Base-by-base conservation (phyloP, 2,113 vertebrate genomes). In the Atractosteus spatula region DNA sequence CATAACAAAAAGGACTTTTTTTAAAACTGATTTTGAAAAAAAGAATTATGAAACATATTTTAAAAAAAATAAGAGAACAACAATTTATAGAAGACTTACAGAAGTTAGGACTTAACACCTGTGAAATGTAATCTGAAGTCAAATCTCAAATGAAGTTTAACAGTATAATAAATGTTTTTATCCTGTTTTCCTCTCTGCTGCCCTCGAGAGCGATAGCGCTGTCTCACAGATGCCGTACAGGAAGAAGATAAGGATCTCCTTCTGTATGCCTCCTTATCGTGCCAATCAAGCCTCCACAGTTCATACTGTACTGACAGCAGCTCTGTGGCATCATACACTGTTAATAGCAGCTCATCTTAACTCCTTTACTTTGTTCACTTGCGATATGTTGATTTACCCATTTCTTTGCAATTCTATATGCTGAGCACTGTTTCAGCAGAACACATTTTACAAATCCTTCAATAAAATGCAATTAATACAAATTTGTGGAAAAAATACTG, bases 1-100 rank as follows among this genome's bases (percentile, higher is more conserved):
- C 65, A 66, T 69, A 7, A 65, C 17, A 4, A 44, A 51, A 47
- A 2, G 8, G 55, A 41, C 57, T 14, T n/a, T 14, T 13, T 6
- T 10, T 6, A 55, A 83, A 87, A 88, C 77, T 87, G 85, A 84
- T 82, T 79, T 73, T 77, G 71, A 78, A 75, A 78, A 51, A 12
- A 3, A 66, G 11, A n/a, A 13, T 29, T 66, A 41, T 44, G 14
- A 56, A 72, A 66, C 11, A 66, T 17, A 17, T 56, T 11, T 44
- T 7, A 29, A 59, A 41, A 13, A 62, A 16, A 65, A 57, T 43
- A 10, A 66, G 45, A 11, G 10, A 7, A n/a, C 4, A 17, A 6
- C 29, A 55, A 68, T 55, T 17, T 55, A 45, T 41, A 68, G 29
- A 56, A 61, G 14, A 70, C 13, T 16, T 70, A 61, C 43, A 70